Evolutionary conservation across 1,140 invertebrate species (phyloP), one percentile per base, ranked within the genome.

Genomic region (Batillaria attramentaria): DNA sequence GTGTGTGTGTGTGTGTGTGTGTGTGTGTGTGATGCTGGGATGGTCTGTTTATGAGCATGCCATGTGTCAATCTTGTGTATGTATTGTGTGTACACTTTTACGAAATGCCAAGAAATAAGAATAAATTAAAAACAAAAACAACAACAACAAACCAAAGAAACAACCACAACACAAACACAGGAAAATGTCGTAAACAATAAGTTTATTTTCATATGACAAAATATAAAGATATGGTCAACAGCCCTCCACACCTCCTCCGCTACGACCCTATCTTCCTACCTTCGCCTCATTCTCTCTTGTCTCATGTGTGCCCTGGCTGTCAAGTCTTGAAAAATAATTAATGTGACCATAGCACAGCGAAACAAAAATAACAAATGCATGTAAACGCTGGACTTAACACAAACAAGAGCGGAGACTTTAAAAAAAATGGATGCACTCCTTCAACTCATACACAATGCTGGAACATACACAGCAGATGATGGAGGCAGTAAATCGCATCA

Each of bases 201-300:
- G 33, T 39, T 62, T n/a, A 57, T 43, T 62, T 79, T 79, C 73
- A 76, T 76, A 76, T 76, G 73, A 76, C 73, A 76, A 76, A 76
- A 76, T 76, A 76, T 76, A 76, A 76, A 76, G 73, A 50, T 76
- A 76, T 76, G 28, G 13, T 42, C 73, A 57, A 76, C 73, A 62
- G 24, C 46, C 73, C 57, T 57, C 54, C 73, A 37, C 24, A 31
- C 70, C 70, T 43, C 41, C 37, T 57, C 41, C 31, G 31, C 50
- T 20, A 74, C 42, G 46, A 54, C 39, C 31, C 28, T 54, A 46
- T 43, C 43, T 3, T 28, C 57, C n/a, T n/a, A n/a, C n/a, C n/a
- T n/a, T n/a, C n/a, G n/a, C n/a, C n/a, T n/a, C n/a, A n/a, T n/a
- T n/a, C n/a, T n/a, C n/a, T n/a, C n/a, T n/a, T n/a, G n/a, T n/a